Conservation (phyloP, 2,888 invertebrate species). For the Tupiocoris notatus region DNA sequence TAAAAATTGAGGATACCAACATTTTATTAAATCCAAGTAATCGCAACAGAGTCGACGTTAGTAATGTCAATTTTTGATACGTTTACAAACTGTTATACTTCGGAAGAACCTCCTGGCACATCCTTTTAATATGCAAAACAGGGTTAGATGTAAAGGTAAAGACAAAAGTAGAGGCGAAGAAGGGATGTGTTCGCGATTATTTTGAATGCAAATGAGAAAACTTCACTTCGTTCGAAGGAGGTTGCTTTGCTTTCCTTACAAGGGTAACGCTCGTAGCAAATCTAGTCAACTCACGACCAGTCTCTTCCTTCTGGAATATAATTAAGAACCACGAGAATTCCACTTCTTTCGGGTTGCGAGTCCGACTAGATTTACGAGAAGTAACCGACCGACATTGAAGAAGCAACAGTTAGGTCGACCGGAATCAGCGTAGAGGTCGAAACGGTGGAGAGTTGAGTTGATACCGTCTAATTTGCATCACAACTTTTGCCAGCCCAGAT, state of each 20-base stretch:
- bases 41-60: no score
- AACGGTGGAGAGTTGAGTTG: not conserved
- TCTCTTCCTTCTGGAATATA: not conserved
- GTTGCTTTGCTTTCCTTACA: slow-evolving; percentile 1
- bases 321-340: not conserved
- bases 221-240: not conserved
- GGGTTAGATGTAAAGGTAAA: not conserved
- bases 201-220: slow-evolving; percentile 23
- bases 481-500: not conserved
- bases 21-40: no score
- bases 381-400: not conserved
- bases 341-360: not conserved
- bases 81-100: no score
- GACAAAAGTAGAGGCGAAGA: not conserved
- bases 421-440: not conserved
- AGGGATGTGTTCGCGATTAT: not conserved
- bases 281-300: not conserved
- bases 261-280: not conserved
- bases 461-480: not conserved
- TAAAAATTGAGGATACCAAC: no score
- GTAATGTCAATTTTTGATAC: no score
- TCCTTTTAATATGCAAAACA: slow-evolving; percentile 10
- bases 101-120: not conserved
- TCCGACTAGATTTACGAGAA: not conserved
- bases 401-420: slow-evolving; percentile 16